Evolutionary conservation across 2,797 vertebrate genomes (phyloP), one percentile per base, ranked within the genome.

Genomic region (Gambusia yucatana): DNA sequence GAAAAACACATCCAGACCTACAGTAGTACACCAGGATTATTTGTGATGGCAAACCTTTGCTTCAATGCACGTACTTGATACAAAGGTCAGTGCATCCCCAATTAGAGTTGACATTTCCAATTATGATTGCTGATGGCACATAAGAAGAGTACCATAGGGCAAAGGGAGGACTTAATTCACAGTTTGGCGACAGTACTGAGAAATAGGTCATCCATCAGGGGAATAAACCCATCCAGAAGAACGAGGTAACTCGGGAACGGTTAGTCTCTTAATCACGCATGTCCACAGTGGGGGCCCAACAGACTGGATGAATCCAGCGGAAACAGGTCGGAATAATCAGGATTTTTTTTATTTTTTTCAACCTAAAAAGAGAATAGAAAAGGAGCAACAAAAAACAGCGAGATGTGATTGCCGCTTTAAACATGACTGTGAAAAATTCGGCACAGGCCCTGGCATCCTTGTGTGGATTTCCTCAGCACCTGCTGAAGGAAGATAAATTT

Each of bases 71-170:
- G 82, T 57, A 73, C 75, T 71, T 83, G 77, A 89, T 79, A 86
- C 80, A 95, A 95, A 95, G 95, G 95, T 95, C 94, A 92, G 46
- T 10, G 77, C 73, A 80, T 77, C 81, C 79, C 90, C 88, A 96
- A 95, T 96, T 95, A 95, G 86, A 81, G 75, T 46, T 91, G 92
- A 94, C 83, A 94, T 95, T 94, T 94, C 87, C 83, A 87, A 89
- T 89, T 86, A 86, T 83, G 91, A 92, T 87, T 86, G 89, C 80
- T 89, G 83, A 91, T 86, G 85, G 92, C 91, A 84, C 85, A 89
- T 89, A 86, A 92, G 89, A 87, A 88, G 80, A 82, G 77, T 41
- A 89, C 87, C 87, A 79, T 78, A 63, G 85, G 83, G 87, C 84
- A 79, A 39, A 59, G 80, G 84, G 81, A 92, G 87, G 82, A 84